Evolutionary conservation across 1,140 invertebrate species (phyloP), one percentile per base, ranked within the genome.

Genomic region (Aethina tumida): DNA sequence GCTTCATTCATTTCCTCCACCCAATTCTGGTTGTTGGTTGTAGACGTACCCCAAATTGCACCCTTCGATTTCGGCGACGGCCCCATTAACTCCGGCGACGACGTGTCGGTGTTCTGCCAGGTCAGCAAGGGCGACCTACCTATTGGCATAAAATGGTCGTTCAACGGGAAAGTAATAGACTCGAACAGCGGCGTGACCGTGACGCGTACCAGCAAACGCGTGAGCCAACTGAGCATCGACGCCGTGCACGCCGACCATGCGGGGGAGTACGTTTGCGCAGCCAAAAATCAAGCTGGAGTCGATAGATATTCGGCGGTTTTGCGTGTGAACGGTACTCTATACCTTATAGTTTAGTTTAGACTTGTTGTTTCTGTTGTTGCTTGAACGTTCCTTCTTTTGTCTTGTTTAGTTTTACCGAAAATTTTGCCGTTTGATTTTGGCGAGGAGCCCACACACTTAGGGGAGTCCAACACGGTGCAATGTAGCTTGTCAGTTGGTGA

Each of bases 231-330:
- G 39, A 73, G 68, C 28, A 81, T 84, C 48, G 74, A 78, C 18
- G 69, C 67, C 41, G 70, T 79, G 5, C 43, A 49, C 29, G 45
- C 52, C 12, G 39, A 46, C 22, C 74, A 79, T 53, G 71, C 67
- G 38, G 77, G 78, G 47, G 74, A 77, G 53, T 81, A 78, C 49
- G 76, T 72, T 16, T 81, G 76, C 53, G 68, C 73, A 32, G 81
- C 77, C 21, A 65, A 59, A 48, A 83, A 83, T 60, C 65, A 58
- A 51, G 80, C 79, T 10, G 79, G 79, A 25, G 62, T 62, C 53
- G 58, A 67, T 37, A 67, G 67, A 56, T 68, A 71, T 47, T 71
- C 74, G 4, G 66, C 75, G 13, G 52, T 62, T 41, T 63, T 81
- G 32, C 65, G 70, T 49, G 72, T 81, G 36, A 77, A 79, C 60